phyloP scores from a whole-genome alignment of 2,113 vertebrate species.

The Genyomyrus donnyi region DNA sequence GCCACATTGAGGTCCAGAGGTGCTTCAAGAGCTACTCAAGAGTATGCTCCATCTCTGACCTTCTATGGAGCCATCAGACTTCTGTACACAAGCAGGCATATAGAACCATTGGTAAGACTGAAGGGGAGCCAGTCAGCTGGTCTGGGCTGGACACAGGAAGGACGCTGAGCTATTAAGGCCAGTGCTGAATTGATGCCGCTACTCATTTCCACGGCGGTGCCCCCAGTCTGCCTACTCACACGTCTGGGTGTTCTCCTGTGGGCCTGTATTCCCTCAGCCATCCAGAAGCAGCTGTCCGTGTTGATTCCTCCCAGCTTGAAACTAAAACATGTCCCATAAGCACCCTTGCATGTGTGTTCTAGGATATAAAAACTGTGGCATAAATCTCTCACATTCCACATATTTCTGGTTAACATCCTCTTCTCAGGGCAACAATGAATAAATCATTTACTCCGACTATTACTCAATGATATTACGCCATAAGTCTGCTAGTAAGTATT shows the following conservation, averaged over 20 bases:
- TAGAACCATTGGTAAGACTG: background rate
- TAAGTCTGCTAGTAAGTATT: background rate
- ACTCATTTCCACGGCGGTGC: background rate
- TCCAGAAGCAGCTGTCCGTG: background rate
- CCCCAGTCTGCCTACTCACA: background rate
- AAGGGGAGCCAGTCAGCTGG: background rate
- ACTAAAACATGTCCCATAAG: background rate
- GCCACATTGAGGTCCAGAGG: background rate
- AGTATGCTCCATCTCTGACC: background rate
- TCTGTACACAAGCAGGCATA: background rate
- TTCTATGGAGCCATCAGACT: background rate
- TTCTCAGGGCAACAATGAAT: background rate
- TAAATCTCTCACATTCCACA: conserved; percentile 6
- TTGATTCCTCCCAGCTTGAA: background rate
- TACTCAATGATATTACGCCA: background rate
- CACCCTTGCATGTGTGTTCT: background rate
- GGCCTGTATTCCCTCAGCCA: background rate
- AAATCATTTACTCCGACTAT: background rate
- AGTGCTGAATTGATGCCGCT: background rate
- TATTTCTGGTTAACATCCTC: background rate
- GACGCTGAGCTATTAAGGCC: background rate
- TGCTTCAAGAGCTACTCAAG: background rate
- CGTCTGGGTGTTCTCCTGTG: background rate
- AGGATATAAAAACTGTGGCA: background rate
- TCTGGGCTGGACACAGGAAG: background rate